Conservation (phyloP, 2,113 vertebrate genomes). For the Ascaphus truei region DNA sequence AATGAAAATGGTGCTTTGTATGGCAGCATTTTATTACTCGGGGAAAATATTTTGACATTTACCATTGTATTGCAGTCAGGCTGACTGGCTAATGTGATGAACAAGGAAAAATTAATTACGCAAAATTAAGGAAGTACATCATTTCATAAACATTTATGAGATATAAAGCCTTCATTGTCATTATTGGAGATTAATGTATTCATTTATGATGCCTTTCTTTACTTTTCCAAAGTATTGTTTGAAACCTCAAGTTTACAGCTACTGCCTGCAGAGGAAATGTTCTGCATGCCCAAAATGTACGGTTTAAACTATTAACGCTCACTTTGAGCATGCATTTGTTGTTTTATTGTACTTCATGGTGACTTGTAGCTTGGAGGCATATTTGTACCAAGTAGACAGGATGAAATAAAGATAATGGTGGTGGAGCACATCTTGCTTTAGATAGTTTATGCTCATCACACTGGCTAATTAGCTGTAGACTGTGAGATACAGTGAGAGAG, state of each 20-base stretch:
- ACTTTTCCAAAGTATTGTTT: not conserved
- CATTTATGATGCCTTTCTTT: not conserved
- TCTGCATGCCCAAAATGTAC: slow-evolving; percentile 13
- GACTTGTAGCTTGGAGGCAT: slow-evolving; percentile 27
- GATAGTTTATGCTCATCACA: slow-evolving; percentile 22
- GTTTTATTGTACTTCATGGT: slow-evolving; percentile 23
- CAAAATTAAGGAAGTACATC: slow-evolving; percentile 55
- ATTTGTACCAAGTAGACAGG: slow-evolving; percentile 8
- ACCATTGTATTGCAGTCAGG: slow-evolving; percentile 62
- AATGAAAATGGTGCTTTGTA: slow-evolving; percentile 62
- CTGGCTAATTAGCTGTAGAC: slow-evolving; percentile 15
- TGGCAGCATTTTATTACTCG: slow-evolving; percentile 62
- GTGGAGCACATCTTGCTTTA: slow-evolving; percentile 1
- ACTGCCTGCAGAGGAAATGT: slow-evolving; percentile 8
- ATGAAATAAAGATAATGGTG: slow-evolving; percentile 18
- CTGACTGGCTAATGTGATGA: slow-evolving; percentile 56
- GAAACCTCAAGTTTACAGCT: not conserved
- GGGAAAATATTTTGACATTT: slow-evolving; percentile 71
- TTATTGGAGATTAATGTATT: slow-evolving; percentile 35
- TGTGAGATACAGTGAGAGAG: slow-evolving; percentile 13
- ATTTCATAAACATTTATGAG: slow-evolving; percentile 56
- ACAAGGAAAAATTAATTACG: slow-evolving; percentile 56
- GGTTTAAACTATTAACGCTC: slow-evolving; percentile 1
- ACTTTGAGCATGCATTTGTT: slow-evolving; percentile 14
- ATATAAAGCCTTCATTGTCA: slow-evolving; percentile 61